These are phyloP conservation scores for Bothrops jararaca DNA, from an alignment of 2,113 vertebrate species.

Conservation along the genomic window DNA sequence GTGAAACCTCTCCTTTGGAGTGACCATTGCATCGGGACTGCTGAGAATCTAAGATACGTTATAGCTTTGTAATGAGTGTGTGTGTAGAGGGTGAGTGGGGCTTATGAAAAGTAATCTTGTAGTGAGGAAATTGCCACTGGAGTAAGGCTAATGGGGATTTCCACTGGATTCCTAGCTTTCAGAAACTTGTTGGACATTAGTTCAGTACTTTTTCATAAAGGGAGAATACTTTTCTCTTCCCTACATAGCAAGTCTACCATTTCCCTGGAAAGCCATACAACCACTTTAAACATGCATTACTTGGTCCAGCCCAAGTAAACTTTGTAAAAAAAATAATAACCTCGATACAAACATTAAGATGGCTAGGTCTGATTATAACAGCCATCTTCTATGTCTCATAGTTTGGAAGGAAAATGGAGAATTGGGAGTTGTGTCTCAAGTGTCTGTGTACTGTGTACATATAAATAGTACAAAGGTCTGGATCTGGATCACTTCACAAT, in stretches of 20 bases:
- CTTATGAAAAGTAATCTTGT: neutral
- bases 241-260: neutral
- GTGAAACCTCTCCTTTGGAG: conserved; percentile 5
- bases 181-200: neutral
- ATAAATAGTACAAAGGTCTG: neutral
- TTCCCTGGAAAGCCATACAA: neutral
- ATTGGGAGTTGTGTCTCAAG: neutral
- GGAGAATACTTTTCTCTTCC: neutral
- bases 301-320: neutral
- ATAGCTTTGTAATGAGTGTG: neutral
- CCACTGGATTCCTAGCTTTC: neutral
- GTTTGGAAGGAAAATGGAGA: neutral
- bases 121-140: neutral
- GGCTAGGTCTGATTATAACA: neutral
- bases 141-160: neutral
- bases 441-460: neutral
- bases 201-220: neutral
- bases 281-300: neutral
- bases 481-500: neutral
- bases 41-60: neutral
- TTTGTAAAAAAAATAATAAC: neutral
- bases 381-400: neutral
- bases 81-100: neutral
- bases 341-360: neutral
- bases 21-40: neutral